A percentile compares a stretch with the other conserved stretches of the same genome.
phyloP scores from a whole-genome alignment of 1,140 invertebrate genomes.

The Drosophila melanica region DNA sequence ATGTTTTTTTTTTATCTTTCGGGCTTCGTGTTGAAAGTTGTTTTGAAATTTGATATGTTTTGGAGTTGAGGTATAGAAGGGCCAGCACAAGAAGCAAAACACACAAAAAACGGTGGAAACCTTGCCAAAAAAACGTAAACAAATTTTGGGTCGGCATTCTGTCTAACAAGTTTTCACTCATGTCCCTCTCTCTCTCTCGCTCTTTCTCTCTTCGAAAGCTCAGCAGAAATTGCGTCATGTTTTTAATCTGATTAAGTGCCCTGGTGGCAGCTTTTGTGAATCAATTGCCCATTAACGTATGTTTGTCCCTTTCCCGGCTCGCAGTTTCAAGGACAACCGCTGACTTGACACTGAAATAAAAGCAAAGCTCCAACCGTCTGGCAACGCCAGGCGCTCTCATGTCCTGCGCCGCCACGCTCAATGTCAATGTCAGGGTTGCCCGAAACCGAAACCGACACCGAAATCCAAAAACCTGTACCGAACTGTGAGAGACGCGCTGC shows the following conservation, averaged over 20 bases:
- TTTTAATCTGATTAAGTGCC: slow-evolving; percentile 44
- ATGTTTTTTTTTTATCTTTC: slow-evolving; percentile 7
- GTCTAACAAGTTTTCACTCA: slow-evolving; percentile 29
- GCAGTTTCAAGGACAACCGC: slow-evolving; percentile 52
- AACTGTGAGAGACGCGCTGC: slow-evolving; percentile 9
- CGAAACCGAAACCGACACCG: slow-evolving; percentile 8
- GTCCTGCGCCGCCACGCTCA: slow-evolving; percentile 45
- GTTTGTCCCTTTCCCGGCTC: neutral
- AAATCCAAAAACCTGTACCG: slow-evolving; percentile 58
- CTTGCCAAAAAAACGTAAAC: slow-evolving; percentile 63
- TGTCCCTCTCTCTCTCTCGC: neutral
- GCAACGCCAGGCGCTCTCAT: slow-evolving; percentile 33
- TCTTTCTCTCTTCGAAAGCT: slow-evolving; percentile 5
- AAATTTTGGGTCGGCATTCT: slow-evolving; percentile 44
- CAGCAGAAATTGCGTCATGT: slow-evolving; percentile 59
- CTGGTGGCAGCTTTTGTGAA: slow-evolving; percentile 22
- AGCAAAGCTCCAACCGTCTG: slow-evolving; percentile 39
- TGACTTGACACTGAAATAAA: neutral
- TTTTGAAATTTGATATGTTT: slow-evolving; percentile 63
- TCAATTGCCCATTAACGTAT: neutral
- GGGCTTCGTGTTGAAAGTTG: slow-evolving; percentile 30
- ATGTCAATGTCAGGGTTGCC: slow-evolving; percentile 70
- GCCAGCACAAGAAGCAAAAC: slow-evolving; percentile 18
- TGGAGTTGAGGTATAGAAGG: slow-evolving; percentile 38
- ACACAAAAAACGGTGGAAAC: slow-evolving; percentile 19